Evolutionary conservation across 2,113 vertebrate species (phyloP).

Genomic region (Panthera tigris): DNA sequence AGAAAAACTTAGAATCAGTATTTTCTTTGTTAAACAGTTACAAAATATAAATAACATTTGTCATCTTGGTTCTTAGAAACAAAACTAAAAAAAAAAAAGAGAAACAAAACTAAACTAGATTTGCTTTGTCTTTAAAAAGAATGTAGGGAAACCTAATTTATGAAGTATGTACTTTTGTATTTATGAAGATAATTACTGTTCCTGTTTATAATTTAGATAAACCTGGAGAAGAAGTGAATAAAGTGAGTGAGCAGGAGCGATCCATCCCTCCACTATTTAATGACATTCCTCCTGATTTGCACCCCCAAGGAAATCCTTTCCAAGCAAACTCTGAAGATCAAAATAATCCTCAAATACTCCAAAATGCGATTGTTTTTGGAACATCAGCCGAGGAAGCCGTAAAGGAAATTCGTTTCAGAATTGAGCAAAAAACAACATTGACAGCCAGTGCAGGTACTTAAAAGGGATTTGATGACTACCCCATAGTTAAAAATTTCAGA

Average conservation of each 20-base stretch:
- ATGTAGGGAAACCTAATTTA: background rate
- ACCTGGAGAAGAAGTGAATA: slow-evolving; percentile 43
- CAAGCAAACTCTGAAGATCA: slow-evolving; percentile 60
- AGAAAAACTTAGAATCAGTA: background rate
- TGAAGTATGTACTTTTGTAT: background rate
- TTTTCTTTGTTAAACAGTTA: slow-evolving; percentile 48
- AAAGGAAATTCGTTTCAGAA: slow-evolving; percentile 97
- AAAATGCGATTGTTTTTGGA: slow-evolving; percentile 89
- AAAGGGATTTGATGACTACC: background rate
- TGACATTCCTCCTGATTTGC: slow-evolving; percentile 82
- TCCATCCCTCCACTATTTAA: slow-evolving; percentile 92
- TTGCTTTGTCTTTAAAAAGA: background rate
- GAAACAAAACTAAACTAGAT: slow-evolving; percentile 24
- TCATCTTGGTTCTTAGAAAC: background rate
- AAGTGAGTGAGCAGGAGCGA: slow-evolving; percentile 27
- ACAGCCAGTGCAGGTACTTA: slow-evolving; percentile 96
- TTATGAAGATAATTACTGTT: slow-evolving; percentile 15
- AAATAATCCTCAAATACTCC: slow-evolving; percentile 44
- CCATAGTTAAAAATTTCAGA: background rate
- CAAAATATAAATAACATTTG: slow-evolving; percentile 36
- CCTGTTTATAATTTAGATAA: slow-evolving; percentile 74
- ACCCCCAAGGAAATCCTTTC: slow-evolving; percentile 16
- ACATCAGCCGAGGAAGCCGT: slow-evolving; percentile 94
- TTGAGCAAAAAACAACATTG: slow-evolving; percentile 94
- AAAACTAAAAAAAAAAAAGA: background rate